Evolutionary conservation across 2,113 vertebrate species (phyloP).

Genomic region (Egretta garzetta): DNA sequence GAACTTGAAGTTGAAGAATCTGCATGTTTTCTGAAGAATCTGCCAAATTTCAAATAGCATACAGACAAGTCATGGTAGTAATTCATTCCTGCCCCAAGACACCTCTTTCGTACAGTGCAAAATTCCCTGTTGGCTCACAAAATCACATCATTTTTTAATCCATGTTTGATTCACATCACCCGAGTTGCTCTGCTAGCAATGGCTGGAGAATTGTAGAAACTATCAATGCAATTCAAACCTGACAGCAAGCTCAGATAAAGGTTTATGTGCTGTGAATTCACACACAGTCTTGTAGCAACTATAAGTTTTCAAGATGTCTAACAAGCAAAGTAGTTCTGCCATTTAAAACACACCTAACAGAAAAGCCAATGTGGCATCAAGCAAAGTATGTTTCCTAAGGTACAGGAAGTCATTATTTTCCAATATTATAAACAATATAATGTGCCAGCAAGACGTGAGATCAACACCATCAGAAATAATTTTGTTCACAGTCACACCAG

Average conservation of each 20-base stretch:
- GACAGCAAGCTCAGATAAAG: neutral
- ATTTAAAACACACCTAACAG: neutral
- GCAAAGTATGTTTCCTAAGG: neutral
- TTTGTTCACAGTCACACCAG: neutral
- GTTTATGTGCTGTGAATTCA: neutral
- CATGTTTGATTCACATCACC: neutral
- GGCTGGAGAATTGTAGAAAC: neutral
- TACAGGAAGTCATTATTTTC: neutral
- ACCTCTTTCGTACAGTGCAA: neutral
- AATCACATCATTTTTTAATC: neutral
- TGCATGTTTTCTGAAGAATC: slow-evolving; percentile 86
- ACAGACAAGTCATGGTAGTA: fast-evolving
- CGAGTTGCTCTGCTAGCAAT: neutral
- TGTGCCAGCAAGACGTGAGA: neutral
- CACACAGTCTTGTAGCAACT: neutral
- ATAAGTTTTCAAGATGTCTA: neutral
- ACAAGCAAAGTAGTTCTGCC: neutral
- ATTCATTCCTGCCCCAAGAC: neutral
- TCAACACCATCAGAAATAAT: neutral
- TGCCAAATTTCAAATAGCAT: slow-evolving; percentile 66
- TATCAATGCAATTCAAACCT: neutral
- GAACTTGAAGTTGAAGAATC: slow-evolving; percentile 88
- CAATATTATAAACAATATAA: neutral
- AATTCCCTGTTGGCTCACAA: neutral
- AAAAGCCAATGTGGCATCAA: neutral